Base-by-base conservation (phyloP, 1,140 invertebrate species). In the Drosophila sucinea region DNA sequence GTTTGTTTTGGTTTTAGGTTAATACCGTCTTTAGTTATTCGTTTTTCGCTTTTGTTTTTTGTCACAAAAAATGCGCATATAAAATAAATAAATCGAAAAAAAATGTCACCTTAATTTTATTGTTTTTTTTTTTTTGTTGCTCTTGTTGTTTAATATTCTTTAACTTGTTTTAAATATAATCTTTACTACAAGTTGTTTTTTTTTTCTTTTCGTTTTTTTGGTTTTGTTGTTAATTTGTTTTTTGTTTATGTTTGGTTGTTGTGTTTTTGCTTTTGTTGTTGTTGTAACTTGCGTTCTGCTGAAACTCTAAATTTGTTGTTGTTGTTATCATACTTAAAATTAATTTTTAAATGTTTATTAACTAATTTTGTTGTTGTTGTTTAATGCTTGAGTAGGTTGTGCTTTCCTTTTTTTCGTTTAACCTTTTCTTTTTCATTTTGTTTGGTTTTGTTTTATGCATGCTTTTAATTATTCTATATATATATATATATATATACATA, bases 271-370 rank as follows among this genome's bases (percentile, higher is more conserved):
- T 65, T 60, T 72, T 84, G 35, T 54, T 66, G 33, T 65, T 74
- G 66, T 78, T 77, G 62, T 62, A 67, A 47, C 60, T 70, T 70
- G 66, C 64, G 51, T 60, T 67, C 47, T 86, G 84, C 83, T 87
- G 83, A 87, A 87, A 87, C 83, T 87, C 83, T 87, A 87, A 87
- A 89, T 87, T 62, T 72, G 41, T 77, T 77, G 60, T 51, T 69
- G 60, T 76, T 67, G 58, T 71, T 67, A 25, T 56, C 25, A 30
- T 32, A 11, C 47, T 35, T 56, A 35, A 27, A 4, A 25, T 29
- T 32, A 60, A 30, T 47, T 58, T 62, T 71, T 56, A 54, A 64
- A 68, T 79, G 1, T 64, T 62, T 77, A 79, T 79, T 69, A 40
- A 69, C 83, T 87, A 82, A 51, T 51, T 51, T 51, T 25, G 1